phyloP scores from a whole-genome alignment of 2,113 vertebrate genomes.

The Ophthalmolycus amberensis region DNA sequence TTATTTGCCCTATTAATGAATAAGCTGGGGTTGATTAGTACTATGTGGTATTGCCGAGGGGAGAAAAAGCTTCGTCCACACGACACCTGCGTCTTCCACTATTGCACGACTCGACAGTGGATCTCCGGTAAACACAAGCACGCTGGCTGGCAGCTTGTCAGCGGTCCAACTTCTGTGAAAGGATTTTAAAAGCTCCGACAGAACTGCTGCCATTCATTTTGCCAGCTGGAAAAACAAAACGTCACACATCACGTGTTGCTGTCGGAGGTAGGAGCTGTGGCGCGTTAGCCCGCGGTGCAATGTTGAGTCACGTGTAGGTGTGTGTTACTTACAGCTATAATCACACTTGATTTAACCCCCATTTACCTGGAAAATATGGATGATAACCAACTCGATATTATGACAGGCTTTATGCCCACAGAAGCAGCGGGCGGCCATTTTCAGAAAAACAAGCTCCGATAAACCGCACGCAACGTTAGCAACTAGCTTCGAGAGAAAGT shows the following conservation, averaged over 20 bases:
- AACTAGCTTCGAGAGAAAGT: neutral
- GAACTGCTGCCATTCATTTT: neutral
- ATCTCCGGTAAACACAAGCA: conserved; percentile 2
- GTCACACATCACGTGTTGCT: neutral
- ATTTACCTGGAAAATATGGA: no score
- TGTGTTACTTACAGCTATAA: neutral
- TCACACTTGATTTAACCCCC: neutral
- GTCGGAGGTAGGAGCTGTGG: no score
- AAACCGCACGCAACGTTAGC: neutral
- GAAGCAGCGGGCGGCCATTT: neutral
- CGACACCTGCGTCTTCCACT: conserved; percentile 12
- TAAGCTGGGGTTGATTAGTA: neutral
- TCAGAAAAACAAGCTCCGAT: neutral
- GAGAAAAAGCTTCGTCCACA: neutral
- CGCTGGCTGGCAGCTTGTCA: neutral
- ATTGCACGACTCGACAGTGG: conserved; percentile 19
- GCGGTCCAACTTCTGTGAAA: neutral
- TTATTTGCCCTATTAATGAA: neutral
- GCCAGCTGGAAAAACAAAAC: conserved; percentile 13
- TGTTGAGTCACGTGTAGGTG: neutral
- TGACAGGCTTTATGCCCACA: neutral
- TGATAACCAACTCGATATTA: neutral
- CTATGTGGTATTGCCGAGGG: neutral
- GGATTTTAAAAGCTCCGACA: neutral
- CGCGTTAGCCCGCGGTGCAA: neutral